Conservation (phyloP, 2,888 invertebrate genomes). For the Leuctra nigra region DNA sequence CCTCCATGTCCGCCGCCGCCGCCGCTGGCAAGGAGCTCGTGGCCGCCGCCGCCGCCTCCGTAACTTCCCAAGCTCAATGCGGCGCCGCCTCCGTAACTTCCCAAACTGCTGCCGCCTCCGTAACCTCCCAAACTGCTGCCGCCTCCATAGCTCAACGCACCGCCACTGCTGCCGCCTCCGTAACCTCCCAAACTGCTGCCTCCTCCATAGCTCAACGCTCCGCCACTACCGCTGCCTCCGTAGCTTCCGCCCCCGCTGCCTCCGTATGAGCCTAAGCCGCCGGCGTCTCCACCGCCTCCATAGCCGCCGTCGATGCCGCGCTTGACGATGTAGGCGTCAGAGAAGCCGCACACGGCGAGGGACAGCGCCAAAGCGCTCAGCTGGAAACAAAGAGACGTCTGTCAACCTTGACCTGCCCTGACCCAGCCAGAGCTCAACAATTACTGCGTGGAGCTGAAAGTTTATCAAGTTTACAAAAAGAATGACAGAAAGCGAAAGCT, state of each 20-base stretch:
- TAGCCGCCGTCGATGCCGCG: neutral
- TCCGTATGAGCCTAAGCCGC: neutral
- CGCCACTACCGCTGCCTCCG: neutral
- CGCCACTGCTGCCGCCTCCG: neutral
- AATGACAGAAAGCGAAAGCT: too few relatives aligned
- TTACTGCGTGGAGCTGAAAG: neutral
- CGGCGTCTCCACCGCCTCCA: neutral
- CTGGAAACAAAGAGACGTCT: neutral
- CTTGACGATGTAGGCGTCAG: neutral
- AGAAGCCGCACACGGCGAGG: neutral
- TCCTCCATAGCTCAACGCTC: neutral
- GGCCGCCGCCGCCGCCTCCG: constrained; percentile 27
- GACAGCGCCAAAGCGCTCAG: neutral
- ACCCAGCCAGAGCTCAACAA: neutral
- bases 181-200: neutral
- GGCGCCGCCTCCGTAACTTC: neutral
- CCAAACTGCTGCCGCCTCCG: constrained; percentile 6
- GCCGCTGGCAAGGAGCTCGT: constrained; percentile 24
- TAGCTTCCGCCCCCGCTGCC: neutral
- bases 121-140: neutral
- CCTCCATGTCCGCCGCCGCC: constrained; percentile 35
- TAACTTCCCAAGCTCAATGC: constrained; percentile 1
- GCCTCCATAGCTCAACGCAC: neutral
- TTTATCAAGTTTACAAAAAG: too few relatives aligned
- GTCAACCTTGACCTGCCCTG: neutral